A percentile compares a stretch with the other conserved stretches of the same genome.
phyloP scores from a whole-genome alignment of 2,113 vertebrate genomes.

The Gasterosteus nipponicus region DNA sequence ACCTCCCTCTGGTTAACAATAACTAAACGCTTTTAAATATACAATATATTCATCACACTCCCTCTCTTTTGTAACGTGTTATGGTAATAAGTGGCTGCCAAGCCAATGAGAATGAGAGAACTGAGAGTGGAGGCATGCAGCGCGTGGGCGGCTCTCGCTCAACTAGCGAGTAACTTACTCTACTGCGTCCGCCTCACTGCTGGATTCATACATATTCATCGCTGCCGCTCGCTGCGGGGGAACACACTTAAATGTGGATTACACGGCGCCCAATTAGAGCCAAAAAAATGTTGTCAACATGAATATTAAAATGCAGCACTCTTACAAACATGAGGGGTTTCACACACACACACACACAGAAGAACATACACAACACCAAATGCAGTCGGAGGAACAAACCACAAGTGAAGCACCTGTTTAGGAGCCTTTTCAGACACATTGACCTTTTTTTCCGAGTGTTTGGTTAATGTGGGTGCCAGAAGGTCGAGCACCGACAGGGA shows the following conservation, averaged over 20 bases:
- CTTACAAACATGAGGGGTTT: neutral
- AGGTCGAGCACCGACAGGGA: slow-evolving; percentile 46
- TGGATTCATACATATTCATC: slow-evolving; percentile 57
- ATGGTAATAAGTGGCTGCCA: slow-evolving; percentile 36
- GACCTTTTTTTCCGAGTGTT: slow-evolving; percentile 46
- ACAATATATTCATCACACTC: neutral
- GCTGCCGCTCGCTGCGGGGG: slow-evolving; percentile 16
- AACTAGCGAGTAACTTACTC: slow-evolving; percentile 37
- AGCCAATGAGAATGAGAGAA: slow-evolving; percentile 43
- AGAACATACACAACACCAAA: neutral
- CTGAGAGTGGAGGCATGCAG: slow-evolving; percentile 46
- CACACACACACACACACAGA: neutral
- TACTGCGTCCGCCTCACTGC: slow-evolving; percentile 33
- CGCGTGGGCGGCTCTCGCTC: slow-evolving; percentile 62
- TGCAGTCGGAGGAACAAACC: slow-evolving; percentile 13
- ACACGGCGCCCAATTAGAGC: slow-evolving; percentile 34
- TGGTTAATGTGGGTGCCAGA: slow-evolving; percentile 18
- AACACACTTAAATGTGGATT: slow-evolving; percentile 42
- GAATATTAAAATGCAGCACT: slow-evolving; percentile 1
- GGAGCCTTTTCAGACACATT: slow-evolving; percentile 25
- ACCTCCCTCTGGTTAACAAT: slow-evolving; percentile 18
- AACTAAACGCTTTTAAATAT: slow-evolving; percentile 15
- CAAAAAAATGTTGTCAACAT: slow-evolving; percentile 35
- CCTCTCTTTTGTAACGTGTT: slow-evolving; percentile 29
- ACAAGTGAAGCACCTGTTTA: slow-evolving; percentile 28